Evolutionary conservation across 2,113 vertebrate genomes (phyloP).

Genomic region (Dromaius novaehollandiae): DNA sequence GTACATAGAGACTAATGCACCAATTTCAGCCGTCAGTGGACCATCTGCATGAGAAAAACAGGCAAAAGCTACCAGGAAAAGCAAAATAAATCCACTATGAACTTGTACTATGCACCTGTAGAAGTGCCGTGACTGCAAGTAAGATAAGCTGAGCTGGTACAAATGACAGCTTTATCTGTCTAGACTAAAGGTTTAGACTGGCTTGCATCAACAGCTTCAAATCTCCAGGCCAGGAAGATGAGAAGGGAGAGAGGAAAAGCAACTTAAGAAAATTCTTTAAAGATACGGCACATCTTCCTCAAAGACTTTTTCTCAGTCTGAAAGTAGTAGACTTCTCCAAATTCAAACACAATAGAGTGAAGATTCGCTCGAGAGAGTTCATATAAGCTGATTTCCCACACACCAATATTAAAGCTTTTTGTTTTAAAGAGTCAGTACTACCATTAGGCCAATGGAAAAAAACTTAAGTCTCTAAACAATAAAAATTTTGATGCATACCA

Average conservation of each 20-base stretch:
- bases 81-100: slow-evolving; percentile 37
- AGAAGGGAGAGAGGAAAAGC: slow-evolving; percentile 3
- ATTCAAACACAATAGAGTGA: neutral
- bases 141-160: slow-evolving; percentile 1
- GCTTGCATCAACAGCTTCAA: slow-evolving; percentile 18
- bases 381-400: neutral
- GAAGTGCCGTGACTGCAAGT: neutral
- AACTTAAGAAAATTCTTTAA: neutral
- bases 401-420: neutral
- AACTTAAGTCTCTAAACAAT: neutral
- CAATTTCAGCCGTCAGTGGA: neutral
- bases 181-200: slow-evolving; percentile 55
- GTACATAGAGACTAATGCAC: slow-evolving; percentile 19
- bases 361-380: neutral
- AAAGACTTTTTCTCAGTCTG: neutral
- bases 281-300: neutral
- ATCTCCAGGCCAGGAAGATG: neutral
- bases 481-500: neutral
- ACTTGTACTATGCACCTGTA: slow-evolving; percentile 44
- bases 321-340: neutral
- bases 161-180: slow-evolving; percentile 57
- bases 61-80: neutral
- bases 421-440: neutral
- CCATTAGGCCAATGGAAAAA: neutral
- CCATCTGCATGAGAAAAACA: neutral